Base-by-base conservation (phyloP, 2,113 vertebrate species). In the Mustela lutreola region DNA sequence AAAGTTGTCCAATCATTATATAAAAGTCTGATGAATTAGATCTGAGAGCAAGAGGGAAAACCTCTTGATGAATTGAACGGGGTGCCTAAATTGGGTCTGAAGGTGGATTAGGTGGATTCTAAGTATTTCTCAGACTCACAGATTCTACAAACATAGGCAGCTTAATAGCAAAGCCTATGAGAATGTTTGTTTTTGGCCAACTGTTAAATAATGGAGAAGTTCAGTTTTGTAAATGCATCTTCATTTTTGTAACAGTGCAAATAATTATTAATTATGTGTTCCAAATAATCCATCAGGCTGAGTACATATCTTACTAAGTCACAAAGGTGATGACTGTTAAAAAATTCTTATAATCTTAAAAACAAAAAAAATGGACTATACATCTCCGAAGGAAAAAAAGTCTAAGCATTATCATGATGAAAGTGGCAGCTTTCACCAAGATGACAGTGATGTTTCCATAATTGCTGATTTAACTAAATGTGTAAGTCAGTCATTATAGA, bases 231-330 rank as follows among this genome's bases (percentile, higher is more conserved):
- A 24, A 83, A 70, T 78, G 31, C 4, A 9, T 42, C 94, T 95
- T 91, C 45, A 95, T 89, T 94, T 91, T 96, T n/a, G 15, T 62
- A 96, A 70, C 15, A n/a, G 36, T 73, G 79, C 33, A 36, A 36
- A 10, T 75, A 79, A 45, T 85, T 81, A 70, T 26, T 80, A 48
- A 95, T 48, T 36, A 11, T 67, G 1, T 73, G 65, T 91, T 88
- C 83, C 39, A 83, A 78, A 91, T 45, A 87, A 56, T 39, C 22
- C 16, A 67, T 91, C 42, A 58, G 7, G 75, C 28, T 42, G 36
- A 97, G n/a, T 71, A 73, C 14, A 80, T 28, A 71, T 79, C 9
- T 81, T 81, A 36, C 50, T 78, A 71, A 31, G 19, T 83, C 45
- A 28, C 15, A 70, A 82, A 4, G 21, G 19, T 81, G 33, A 70